A percentile compares a stretch with the other conserved stretches of the same genome.
phyloP scores from a whole-genome alignment of 2,888 invertebrate genomes.

The Hypselothyrea guttata region DNA sequence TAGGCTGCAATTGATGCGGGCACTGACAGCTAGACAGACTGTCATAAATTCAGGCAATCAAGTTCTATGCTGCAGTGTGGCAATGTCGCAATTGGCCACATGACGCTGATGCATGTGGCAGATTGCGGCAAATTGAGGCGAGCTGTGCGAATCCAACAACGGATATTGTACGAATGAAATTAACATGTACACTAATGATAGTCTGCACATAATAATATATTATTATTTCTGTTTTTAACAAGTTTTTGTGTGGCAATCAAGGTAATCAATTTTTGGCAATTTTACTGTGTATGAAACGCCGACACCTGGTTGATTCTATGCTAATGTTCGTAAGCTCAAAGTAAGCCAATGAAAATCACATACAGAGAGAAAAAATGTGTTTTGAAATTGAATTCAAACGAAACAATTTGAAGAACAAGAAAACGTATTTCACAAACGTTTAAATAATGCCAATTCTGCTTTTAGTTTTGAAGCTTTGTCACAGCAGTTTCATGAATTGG shows the following conservation, averaged over 20 bases:
- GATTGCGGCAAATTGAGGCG: conserved; percentile 5
- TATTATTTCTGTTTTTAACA: not conserved
- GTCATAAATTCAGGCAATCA: conserved; percentile 37
- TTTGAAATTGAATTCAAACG: too few species aligned
- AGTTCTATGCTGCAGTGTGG: conserved; percentile 47
- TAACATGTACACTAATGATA: conserved; percentile 16
- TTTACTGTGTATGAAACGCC: not conserved
- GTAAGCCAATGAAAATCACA: too few species aligned
- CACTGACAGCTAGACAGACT: conserved; percentile 18
- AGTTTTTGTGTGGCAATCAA: conserved; percentile 9
- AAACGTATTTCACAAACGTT: too few species aligned
- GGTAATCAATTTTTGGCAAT: not conserved
- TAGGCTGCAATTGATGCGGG: conserved; percentile 14
- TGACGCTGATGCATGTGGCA: conserved; percentile 32
- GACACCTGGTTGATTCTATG: too few species aligned
- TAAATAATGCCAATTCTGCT: too few species aligned
- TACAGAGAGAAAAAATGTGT: too few species aligned
- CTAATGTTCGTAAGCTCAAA: too few species aligned
- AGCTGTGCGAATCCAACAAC: too few species aligned
- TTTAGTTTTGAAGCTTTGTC: too few species aligned
- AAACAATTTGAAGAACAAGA: too few species aligned
- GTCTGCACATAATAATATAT: conserved; percentile 5
- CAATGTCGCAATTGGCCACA: conserved; percentile 3
- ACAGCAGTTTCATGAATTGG: too few species aligned
- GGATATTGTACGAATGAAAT: conserved; percentile 25